Conservation (phyloP, 2,113 vertebrate species). For the Microtus ochrogaster region DNA sequence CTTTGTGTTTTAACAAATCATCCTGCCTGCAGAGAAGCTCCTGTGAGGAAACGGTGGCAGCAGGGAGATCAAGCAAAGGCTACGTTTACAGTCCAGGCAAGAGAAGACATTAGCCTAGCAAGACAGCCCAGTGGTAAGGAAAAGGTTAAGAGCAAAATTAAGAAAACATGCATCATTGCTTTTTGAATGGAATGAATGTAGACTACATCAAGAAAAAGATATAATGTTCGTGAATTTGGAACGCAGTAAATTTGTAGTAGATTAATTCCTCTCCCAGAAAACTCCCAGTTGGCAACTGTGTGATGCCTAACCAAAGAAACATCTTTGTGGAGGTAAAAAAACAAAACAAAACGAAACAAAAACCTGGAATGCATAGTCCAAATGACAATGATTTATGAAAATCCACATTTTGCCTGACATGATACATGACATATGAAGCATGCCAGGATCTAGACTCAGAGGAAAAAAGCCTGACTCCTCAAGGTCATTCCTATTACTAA, state of each 20-base stretch:
- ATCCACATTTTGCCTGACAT: not conserved
- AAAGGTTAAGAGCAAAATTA: not conserved
- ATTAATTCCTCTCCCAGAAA: not conserved
- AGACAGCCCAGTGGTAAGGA: not conserved
- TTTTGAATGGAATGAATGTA: not conserved
- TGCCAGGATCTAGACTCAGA: not conserved
- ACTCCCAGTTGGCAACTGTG: not conserved
- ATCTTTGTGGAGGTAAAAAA: not conserved
- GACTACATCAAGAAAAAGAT: not conserved
- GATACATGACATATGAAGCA: not conserved
- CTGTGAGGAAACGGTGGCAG: not conserved
- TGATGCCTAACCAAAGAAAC: not conserved
- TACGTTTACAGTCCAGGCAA: not conserved
- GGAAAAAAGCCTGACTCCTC: not conserved
- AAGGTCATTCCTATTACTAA: not conserved
- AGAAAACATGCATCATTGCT: not conserved
- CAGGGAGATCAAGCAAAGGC: not conserved
- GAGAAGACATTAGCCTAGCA: not conserved
- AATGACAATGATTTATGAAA: slow-evolving; percentile 31
- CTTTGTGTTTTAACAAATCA: not conserved
- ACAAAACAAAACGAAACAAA: not conserved
- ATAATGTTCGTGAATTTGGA: not conserved
- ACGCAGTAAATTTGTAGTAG: not conserved
- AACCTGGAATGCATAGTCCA: not conserved
- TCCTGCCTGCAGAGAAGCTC: not conserved